Conservation (phyloP, 1,140 invertebrate species). For the Hirudo medicinalis region DNA sequence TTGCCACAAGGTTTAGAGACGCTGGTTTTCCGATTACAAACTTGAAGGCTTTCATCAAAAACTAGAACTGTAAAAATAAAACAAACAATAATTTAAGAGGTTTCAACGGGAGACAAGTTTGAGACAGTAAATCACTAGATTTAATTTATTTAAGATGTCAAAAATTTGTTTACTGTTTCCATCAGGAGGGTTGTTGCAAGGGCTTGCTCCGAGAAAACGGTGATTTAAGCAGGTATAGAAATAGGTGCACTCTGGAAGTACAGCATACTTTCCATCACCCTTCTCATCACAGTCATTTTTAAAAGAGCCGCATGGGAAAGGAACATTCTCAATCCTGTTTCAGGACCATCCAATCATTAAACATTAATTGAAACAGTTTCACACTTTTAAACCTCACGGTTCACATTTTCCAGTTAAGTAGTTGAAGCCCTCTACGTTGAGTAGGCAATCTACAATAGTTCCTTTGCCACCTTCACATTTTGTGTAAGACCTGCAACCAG, state of each 20-base stretch:
- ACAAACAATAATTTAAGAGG: no score
- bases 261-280: neutral
- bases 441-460: neutral
- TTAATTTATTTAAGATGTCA: no score
- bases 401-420: neutral
- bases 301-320: neutral
- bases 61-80: neutral
- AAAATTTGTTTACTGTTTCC: neutral
- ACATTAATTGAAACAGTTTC: neutral
- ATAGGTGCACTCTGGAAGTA: neutral
- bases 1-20: neutral
- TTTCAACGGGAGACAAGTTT: no score
- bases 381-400: neutral
- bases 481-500: constrained; percentile 12
- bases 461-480: neutral
- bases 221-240: neutral
- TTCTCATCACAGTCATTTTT: neutral
- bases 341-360: neutral
- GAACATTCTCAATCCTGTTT: neutral
- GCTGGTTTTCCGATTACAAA: neutral
- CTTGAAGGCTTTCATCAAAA: constrained; percentile 1
- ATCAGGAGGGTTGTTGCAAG: constrained; percentile 13
- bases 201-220: neutral
- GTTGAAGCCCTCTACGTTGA: neutral
- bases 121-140: no score